These are phyloP conservation scores for Argopecten irradians DNA, from an alignment of 1,140 invertebrate species.

Conservation along the genomic window DNA sequence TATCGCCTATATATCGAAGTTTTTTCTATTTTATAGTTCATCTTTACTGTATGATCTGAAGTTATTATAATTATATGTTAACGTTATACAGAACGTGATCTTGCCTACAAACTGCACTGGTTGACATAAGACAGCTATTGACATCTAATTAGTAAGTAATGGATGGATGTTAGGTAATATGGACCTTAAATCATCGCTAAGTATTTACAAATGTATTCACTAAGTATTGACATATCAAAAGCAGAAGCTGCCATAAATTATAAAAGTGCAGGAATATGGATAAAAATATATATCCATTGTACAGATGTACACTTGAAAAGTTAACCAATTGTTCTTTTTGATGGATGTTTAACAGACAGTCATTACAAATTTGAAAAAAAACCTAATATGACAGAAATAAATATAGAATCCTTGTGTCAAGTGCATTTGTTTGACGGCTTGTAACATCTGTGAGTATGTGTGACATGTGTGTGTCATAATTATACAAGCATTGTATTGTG, in stretches of 20 bases:
- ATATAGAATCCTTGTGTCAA: not conserved
- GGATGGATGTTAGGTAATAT: not conserved
- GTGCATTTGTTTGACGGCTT: not conserved
- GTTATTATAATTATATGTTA: slow-evolving; percentile 1
- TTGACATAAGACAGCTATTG: not conserved
- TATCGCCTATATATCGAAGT: too few species aligned
- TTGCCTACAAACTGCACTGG: not conserved
- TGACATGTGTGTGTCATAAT: not conserved
- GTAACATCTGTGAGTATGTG: not conserved
- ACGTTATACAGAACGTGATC: not conserved
- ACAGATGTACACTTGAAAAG: not conserved
- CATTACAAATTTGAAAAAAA: not conserved
- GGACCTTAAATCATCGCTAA: not conserved
- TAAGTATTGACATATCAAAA: not conserved
- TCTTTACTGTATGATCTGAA: too few species aligned
- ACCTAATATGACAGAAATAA: not conserved
- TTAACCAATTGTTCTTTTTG: not conserved
- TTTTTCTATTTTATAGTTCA: too few species aligned
- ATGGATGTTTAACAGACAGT: not conserved
- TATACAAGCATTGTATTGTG: too few species aligned
- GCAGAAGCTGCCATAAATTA: not conserved
- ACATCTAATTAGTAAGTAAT: not conserved
- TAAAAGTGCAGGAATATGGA: not conserved
- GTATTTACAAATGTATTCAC: not conserved
- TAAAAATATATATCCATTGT: not conserved